Base-by-base conservation (phyloP, 2,888 invertebrate genomes). In the Phaonia tiefii region DNA sequence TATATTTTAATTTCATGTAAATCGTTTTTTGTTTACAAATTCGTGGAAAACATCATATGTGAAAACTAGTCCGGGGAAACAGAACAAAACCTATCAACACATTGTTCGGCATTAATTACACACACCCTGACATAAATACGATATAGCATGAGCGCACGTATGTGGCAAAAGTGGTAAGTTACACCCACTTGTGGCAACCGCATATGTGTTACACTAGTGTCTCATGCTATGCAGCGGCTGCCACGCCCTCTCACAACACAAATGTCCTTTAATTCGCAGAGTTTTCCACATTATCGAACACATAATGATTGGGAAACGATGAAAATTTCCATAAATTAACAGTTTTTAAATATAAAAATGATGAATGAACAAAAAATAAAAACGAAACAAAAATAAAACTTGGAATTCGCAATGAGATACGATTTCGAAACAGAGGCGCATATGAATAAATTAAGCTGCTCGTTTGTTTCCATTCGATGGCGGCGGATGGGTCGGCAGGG, bases 281-380 rank as follows among this genome's bases (percentile, higher is more conserved):
- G 22, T 1, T 51, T 20, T 22, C 2, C 54, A 17, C 22, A 44
- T 42, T 44, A 44, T 31, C 69, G 58, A 11, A 10, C 67, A 70
- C 69, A 75, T 31, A 71, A 46, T 75, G 58, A 71, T 63, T 71
- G 54, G 20, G 46, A 72, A 75, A 75, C 54, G 22, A 25, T 72
- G 67, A 75, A 79, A 71, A 63, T 79, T 79, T 72, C 71, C 79
- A 75, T 72, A 75, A 75, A 79, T 75, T 72, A 75, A 67, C 60
- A 69, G 54, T 75, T 71, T 71, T 79, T 70, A 31, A 31, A 31
- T 31, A 67, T 67, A 79, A 71, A 71, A 42, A 42, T 42, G 20
- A 65, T 44, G 44, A 31, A 8, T 20, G 31, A 31, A 31, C 3
- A 3, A 31, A 8, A 31, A 25, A n/a, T n/a, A n/a, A 42, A 49